Percentiles rank a stretch among this genome's conserved stretches.
Conservation (phyloP, 2,888 invertebrate genomes). For the Carabus problematicus region DNA sequence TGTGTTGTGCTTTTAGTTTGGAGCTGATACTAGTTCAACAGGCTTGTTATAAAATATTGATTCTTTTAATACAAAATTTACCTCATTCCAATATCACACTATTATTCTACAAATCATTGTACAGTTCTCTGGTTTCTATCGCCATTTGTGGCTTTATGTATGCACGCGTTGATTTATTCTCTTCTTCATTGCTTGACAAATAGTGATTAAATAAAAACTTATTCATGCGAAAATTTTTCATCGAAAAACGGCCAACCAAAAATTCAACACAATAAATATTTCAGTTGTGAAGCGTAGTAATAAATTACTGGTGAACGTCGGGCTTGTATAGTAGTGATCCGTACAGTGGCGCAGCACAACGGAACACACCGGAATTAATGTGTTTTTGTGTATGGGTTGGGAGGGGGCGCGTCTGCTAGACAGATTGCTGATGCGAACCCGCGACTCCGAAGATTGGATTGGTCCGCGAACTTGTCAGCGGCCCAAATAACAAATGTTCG, state of each 20-base stretch:
- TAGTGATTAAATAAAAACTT: constrained; percentile 38
- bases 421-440: constrained; percentile 40
- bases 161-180: not conserved
- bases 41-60: too few species aligned
- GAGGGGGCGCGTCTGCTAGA: constrained; percentile 24
- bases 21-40: too few species aligned
- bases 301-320: constrained; percentile 30
- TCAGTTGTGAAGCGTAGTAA: constrained; percentile 33
- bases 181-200: constrained; percentile 27
- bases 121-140: not conserved
- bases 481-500: constrained; percentile 41
- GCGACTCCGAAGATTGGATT: constrained; percentile 39
- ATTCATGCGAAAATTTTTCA: constrained; percentile 31
- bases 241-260: constrained; percentile 34
- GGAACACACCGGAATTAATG: constrained; percentile 33
- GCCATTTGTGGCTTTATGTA: not conserved
- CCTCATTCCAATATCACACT: too few species aligned
- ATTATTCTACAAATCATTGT: not conserved
- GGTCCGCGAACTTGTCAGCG: constrained; percentile 21
- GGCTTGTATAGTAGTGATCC: not conserved
- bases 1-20: too few species aligned
- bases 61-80: too few species aligned
- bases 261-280: constrained; percentile 42
- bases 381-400: constrained; percentile 39
- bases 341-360: constrained; percentile 23